Evolutionary conservation across 2,797 vertebrate genomes (phyloP).

Genomic region (Enoplosus armatus): DNA sequence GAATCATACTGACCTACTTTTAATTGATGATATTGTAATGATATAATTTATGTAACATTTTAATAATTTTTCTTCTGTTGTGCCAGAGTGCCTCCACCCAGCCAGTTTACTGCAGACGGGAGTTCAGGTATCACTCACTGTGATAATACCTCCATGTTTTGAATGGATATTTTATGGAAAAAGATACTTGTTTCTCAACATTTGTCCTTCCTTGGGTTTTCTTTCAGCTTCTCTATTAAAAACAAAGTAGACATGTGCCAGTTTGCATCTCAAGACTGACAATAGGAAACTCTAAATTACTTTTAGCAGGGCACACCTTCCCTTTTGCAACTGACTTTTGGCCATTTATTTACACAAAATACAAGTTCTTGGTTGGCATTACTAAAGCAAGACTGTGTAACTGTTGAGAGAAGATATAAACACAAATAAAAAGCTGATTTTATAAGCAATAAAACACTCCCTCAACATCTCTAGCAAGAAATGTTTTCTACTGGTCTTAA

Average conservation of each 20-base stretch:
- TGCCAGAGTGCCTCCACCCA: slow-evolving; percentile 82
- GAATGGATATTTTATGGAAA: background rate
- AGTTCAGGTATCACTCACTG: slow-evolving; percentile 73
- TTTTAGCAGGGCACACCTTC: background rate
- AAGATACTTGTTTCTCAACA: background rate
- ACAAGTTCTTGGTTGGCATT: background rate
- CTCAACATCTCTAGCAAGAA: background rate
- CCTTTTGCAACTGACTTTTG: background rate
- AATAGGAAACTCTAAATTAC: background rate
- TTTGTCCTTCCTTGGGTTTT: background rate
- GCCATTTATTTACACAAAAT: background rate
- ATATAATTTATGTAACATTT: slow-evolving; percentile 18
- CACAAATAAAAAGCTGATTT: background rate
- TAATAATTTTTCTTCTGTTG: slow-evolving; percentile 45
- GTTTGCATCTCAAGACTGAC: background rate
- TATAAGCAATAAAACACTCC: background rate
- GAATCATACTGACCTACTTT: slow-evolving; percentile 7
- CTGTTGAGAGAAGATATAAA: background rate
- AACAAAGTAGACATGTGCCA: background rate
- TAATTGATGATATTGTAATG: background rate
- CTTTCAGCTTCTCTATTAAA: background rate
- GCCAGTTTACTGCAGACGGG: slow-evolving; percentile 79
- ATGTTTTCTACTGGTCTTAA: background rate
- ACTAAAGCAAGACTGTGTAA: background rate
- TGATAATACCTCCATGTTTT: background rate